Conservation (phyloP, 2,797 vertebrate genomes). For the Parambassis ranga region DNA sequence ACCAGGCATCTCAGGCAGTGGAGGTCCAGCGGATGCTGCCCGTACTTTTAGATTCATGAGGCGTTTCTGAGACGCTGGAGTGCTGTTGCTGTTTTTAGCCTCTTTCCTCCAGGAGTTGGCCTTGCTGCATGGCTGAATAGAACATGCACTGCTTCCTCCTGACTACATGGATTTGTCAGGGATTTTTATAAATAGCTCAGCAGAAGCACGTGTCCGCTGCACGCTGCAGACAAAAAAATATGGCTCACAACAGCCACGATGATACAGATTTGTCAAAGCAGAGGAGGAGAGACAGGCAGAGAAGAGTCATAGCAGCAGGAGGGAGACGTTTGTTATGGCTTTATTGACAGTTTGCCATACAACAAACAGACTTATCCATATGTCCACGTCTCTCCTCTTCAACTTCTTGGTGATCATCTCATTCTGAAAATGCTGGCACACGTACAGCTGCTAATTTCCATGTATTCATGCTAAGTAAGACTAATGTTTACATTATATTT, state of each 20-base stretch:
- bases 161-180: slow-evolving; percentile 81
- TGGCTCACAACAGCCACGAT: slow-evolving; percentile 28
- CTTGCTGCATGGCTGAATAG: slow-evolving; percentile 72
- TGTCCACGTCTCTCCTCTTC: background rate
- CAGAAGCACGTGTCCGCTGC: slow-evolving; percentile 65
- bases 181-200: slow-evolving; percentile 80
- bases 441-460: no score
- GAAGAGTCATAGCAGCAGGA: background rate
- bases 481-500: no score
- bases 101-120: slow-evolving; percentile 57
- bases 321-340: background rate
- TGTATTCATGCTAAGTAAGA: no score
- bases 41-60: slow-evolving; percentile 39
- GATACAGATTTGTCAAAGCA: slow-evolving; percentile 35
- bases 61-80: slow-evolving; percentile 32
- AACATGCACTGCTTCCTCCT: slow-evolving; percentile 76
- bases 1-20: slow-evolving; percentile 8
- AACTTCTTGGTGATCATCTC: background rate
- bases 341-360: slow-evolving; percentile 1
- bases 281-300: background rate
- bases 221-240: slow-evolving; percentile 40
- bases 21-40: slow-evolving; percentile 25
- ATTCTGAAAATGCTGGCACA: slow-evolving; percentile 1
- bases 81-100: slow-evolving; percentile 64
- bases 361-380: background rate